Evolutionary conservation across 2,113 vertebrate genomes (phyloP), one percentile per base, ranked within the genome.

Genomic region (Pygoscelis adeliae): DNA sequence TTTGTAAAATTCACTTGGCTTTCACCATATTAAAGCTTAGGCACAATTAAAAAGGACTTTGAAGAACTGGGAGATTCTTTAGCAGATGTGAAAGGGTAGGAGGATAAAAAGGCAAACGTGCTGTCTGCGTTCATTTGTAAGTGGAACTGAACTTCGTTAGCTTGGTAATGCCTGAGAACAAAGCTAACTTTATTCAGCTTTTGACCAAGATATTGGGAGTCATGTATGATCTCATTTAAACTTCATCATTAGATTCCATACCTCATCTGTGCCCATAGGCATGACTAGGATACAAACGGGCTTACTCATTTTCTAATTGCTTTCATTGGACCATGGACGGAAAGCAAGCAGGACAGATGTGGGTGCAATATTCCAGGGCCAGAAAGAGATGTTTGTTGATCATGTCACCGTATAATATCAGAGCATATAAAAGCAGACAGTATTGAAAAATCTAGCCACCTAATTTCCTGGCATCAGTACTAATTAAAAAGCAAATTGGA

Each of bases 401-500:
- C 25, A 8, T 72, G 56, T 80, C 72, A 78, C 34, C 79, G 44
- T 78, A 49, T 70, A 86, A 90, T 89, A 63, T 65, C 30, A 82
- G 15, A 52, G 69, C 23, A 59, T 47, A 52, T 63, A 79, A 89
- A 90, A 58, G 53, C 55, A 71, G 29, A 44, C 13, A 52, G 53
- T 50, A 25, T 49, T 73, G 94, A 94, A 81, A 94, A 93, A 77
- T 66, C 66, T 89, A 83, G 16, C 23, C 6, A 29, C 32, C n/a
- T 77, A 73, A 83, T 94, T 88, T 96, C 42, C 74, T 88, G 66
- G 87, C 84, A 91, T 91, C 89, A 40, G 55, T 73, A 59, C 74
- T 95, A 96, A 96, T 97, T 90, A 93, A 94, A 91, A 94, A 91
- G 32, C 34, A 69, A 90, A 86, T 76, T 90, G 62, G 36, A 95